phyloP scores from a whole-genome alignment of 2,797 vertebrate species.

The Parauchenoglanis ngamensis region DNA sequence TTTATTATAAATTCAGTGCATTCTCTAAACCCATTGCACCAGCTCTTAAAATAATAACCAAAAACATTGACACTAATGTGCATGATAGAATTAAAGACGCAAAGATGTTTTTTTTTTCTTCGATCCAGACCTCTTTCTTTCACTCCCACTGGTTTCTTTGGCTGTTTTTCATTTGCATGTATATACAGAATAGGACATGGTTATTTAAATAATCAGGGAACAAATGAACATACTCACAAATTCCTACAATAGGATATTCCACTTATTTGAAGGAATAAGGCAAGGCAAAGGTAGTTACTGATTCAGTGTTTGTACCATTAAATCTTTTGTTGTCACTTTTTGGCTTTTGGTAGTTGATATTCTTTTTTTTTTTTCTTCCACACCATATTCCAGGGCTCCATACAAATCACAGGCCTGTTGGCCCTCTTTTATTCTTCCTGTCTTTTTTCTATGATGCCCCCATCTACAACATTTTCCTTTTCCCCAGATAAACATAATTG shows the following conservation, averaged over 20 bases:
- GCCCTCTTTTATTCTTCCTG: neutral
- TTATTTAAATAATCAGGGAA: conserved; percentile 22
- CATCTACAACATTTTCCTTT: neutral
- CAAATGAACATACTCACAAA: neutral
- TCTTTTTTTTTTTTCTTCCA: too few species aligned
- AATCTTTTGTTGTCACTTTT: neutral
- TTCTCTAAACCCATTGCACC: neutral
- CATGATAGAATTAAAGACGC: neutral
- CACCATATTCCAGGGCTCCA: too few species aligned
- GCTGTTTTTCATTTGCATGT: conserved; percentile 10
- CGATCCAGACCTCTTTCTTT: neutral
- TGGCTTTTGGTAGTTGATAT: neutral
- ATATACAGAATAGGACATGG: conserved; percentile 17
- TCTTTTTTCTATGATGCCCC: neutral
- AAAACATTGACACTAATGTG: neutral
- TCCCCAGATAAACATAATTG: neutral
- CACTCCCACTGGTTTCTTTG: neutral
- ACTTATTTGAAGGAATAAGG: conserved; percentile 8
- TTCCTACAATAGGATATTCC: neutral
- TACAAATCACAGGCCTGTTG: neutral
- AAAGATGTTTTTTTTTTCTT: neutral
- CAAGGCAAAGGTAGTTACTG: neutral
- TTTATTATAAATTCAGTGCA: neutral
- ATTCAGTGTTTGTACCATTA: neutral
- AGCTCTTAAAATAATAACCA: neutral